phyloP scores from a whole-genome alignment of 2,888 invertebrate species.

The Drosophila kanekoi region DNA sequence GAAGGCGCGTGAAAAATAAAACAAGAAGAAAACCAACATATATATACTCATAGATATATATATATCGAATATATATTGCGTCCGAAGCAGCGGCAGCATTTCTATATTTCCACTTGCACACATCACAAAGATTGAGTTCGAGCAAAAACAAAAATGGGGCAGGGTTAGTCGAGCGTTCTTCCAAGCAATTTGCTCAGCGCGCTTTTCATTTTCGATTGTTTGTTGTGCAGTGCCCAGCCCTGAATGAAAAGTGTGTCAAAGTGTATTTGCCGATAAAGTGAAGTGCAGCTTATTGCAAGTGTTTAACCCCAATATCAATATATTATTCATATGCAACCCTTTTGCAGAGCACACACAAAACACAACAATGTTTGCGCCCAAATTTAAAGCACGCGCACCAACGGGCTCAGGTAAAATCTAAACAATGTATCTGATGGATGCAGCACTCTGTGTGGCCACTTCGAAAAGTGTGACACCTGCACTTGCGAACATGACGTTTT shows the following conservation, averaged over 20 bases:
- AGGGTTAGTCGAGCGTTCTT: conserved; percentile 84
- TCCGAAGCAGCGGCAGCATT: conserved; percentile 30
- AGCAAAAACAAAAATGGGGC: conserved; percentile 83
- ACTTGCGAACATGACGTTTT: conserved; percentile 64
- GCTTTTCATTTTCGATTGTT: conserved; percentile 13
- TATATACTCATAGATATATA: conserved; percentile 30
- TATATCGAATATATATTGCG: conserved; percentile 36
- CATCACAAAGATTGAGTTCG: conserved; percentile 32
- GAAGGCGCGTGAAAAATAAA: conserved; percentile 74
- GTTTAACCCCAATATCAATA: conserved; percentile 1
- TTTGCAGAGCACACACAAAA: conserved; percentile 69
- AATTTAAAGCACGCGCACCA: conserved; percentile 92
- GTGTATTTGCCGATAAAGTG: conserved; percentile 28
- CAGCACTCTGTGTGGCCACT: conserved; percentile 27
- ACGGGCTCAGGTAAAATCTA: conserved; percentile 81
- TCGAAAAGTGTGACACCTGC: conserved; percentile 15
- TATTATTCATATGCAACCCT: conserved; percentile 27
- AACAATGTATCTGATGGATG: conserved; percentile 34
- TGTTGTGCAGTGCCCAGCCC: conserved; percentile 23
- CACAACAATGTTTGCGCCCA: conserved; percentile 90
- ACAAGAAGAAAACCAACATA: conserved; percentile 36
- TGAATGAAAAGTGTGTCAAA: conserved; percentile 7
- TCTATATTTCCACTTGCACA: conserved; percentile 65
- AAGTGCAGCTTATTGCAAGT: conserved; percentile 39
- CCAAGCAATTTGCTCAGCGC: conserved; percentile 15